A percentile compares a stretch with the other conserved stretches of the same genome.
Conservation (phyloP, 1,140 invertebrate species). For the Cephus cinctus region DNA sequence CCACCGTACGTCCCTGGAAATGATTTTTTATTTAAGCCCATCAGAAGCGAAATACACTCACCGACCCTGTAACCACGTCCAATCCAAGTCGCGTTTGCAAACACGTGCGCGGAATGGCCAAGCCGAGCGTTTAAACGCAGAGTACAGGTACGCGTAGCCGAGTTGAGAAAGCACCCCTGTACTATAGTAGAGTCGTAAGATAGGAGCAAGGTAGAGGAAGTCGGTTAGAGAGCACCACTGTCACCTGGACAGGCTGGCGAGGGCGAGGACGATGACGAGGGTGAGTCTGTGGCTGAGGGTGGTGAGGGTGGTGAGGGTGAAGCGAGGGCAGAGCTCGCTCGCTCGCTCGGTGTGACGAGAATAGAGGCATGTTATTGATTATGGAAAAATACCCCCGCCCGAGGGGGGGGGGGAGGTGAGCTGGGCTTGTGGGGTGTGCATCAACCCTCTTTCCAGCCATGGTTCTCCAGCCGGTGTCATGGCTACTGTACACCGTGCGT, state of each 20-base stretch:
- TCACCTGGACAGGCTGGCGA: slow-evolving; percentile 41
- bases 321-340: slow-evolving; percentile 35
- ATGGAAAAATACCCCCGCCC: slow-evolving; percentile 48
- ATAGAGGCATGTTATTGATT: slow-evolving; percentile 53
- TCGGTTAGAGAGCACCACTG: slow-evolving; percentile 29
- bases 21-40: no score
- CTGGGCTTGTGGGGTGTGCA: slow-evolving; percentile 25
- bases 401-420: slow-evolving; percentile 17
- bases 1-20: no score
- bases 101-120: no score
- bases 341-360: slow-evolving; percentile 46
- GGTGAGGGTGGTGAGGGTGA: slow-evolving; percentile 20
- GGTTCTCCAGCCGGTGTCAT: slow-evolving; percentile 39
- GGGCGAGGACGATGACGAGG: slow-evolving; percentile 27
- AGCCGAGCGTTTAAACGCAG: no score
- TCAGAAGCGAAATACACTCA: no score
- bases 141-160: no score
- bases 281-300: slow-evolving; percentile 7
- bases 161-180: no score
- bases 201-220: no score
- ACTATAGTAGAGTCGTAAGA: no score
- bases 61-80: no score
- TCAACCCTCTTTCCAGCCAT: slow-evolving; percentile 32
- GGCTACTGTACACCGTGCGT: slow-evolving; percentile 39
- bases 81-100: no score